A percentile compares a stretch with the other conserved stretches of the same genome.
phyloP scores from a whole-genome alignment of 2,888 invertebrate species.

The Trisateles emortualis region DNA sequence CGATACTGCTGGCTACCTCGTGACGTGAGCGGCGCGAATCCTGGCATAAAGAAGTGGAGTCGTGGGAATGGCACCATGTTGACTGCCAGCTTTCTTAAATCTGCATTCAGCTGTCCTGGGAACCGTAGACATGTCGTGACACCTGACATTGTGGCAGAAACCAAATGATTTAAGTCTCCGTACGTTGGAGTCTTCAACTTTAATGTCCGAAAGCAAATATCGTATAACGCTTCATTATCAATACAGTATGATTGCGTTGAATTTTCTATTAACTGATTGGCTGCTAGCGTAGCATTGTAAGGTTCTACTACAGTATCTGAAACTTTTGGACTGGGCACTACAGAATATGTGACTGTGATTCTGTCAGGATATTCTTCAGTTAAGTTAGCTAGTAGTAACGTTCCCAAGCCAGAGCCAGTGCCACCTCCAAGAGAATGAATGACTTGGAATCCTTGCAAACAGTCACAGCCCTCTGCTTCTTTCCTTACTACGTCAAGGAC shows the following conservation, averaged over 20 bases:
- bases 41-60: conserved; percentile 86
- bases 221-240: conserved; percentile 92
- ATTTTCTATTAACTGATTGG: conserved; percentile 90
- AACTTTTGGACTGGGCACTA: conserved; percentile 91
- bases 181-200: conserved; percentile 91
- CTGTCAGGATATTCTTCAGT: conserved; percentile 91
- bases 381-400: conserved; percentile 89
- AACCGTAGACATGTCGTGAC: conserved; percentile 77
- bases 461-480: conserved; percentile 90
- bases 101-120: conserved; percentile 89
- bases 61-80: conserved; percentile 91
- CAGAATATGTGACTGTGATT: conserved; percentile 89
- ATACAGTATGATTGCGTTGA: conserved; percentile 89
- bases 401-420: conserved; percentile 91
- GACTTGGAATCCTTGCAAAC: conserved; percentile 88
- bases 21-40: conserved; percentile 90
- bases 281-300: conserved; percentile 90
- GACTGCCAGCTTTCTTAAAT: conserved; percentile 86
- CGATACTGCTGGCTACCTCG: conserved; percentile 94
- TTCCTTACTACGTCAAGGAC: conserved; percentile 85
- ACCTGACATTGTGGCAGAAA: conserved; percentile 75
- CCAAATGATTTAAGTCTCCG: conserved; percentile 89
- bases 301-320: conserved; percentile 90
- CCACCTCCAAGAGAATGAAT: conserved; percentile 91
- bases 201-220: conserved; percentile 92